Evolutionary conservation across 2,888 invertebrate species (phyloP), one percentile per base, ranked within the genome.

Genomic region (Caenorhabditis sinica): DNA sequence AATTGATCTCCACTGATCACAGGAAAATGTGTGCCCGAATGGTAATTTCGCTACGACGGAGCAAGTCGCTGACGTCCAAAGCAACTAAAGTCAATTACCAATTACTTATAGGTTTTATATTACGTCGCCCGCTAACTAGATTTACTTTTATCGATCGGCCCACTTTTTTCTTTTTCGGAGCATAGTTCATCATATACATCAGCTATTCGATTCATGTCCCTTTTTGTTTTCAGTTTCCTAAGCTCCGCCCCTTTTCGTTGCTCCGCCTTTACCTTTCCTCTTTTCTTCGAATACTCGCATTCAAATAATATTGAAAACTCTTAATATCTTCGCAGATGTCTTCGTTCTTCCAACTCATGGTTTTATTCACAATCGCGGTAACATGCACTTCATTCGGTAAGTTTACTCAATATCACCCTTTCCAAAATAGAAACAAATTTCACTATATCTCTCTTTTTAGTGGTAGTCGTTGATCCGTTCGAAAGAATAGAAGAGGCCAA

Each of bases 391-490:
- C 60, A 2, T 81, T 61, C 60, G 81, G 81, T 81, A 56, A 66
- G 72, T 58, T 20, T 20, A n/a, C 0, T 20, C n/a, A 9, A 11
- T n/a, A n/a, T 72, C 43, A 53, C 43, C 43, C 60, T 8, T 36
- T 56, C 5, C 40, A 11, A 15, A 56, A n/a, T 56, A 69, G 56
- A 56, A 17, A n/a, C 40, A 69, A 69, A 53, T 56, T 66, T 60
- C 66, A 66, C 49, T 6, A n/a, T 45, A 13, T 11, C 43, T 36
- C 30, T 53, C 20, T 13, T 73, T 81, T 73, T 74, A 81, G 81
- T 81, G 49, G 72, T 81, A 73, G 73, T 81, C 45, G 81, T 81
- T 73, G 81, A 81, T 56, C 81, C 81, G 36, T n/a, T 60, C 40
- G 73, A 81, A 60, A 73, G 68, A 51, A 45, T 81, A 65, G 73